phyloP scores from a whole-genome alignment of 2,113 vertebrate genomes.

The Beaufortia kweichowensis region DNA sequence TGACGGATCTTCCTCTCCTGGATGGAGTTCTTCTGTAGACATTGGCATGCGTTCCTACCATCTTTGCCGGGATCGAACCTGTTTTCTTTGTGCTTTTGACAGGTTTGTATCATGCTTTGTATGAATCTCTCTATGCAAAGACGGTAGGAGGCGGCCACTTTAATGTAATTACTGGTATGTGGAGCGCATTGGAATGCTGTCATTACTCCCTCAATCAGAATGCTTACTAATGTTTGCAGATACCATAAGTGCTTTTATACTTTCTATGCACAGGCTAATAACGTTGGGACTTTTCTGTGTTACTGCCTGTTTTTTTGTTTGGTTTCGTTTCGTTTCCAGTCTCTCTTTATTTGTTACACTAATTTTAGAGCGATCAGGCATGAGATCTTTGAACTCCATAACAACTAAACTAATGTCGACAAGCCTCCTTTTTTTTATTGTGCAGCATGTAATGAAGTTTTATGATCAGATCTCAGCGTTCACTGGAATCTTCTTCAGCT shows the following conservation, averaged over 20 bases:
- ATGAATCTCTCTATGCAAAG: slow-evolving; percentile 60
- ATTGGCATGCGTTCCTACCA: slow-evolving; percentile 1
- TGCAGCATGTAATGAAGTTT: not conserved
- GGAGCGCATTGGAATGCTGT: slow-evolving; percentile 58
- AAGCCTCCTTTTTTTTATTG: slow-evolving; percentile 6
- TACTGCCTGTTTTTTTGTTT: slow-evolving; percentile 75
- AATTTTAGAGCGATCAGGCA: slow-evolving; percentile 1
- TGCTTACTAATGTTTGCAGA: slow-evolving; percentile 81
- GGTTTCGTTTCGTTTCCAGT: slow-evolving; percentile 48
- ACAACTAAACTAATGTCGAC: not conserved
- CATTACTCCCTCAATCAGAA: slow-evolving; percentile 72
- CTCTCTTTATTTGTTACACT: slow-evolving; percentile 45
- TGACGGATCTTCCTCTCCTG: not conserved
- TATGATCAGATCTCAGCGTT: not conserved
- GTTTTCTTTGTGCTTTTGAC: slow-evolving; percentile 58
- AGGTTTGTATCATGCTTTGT: slow-evolving; percentile 60
- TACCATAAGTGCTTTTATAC: slow-evolving; percentile 99
- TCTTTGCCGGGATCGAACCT: slow-evolving; percentile 1
- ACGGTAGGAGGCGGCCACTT: slow-evolving; percentile 56
- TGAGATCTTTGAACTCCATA: slow-evolving; percentile 15
- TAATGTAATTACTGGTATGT: too few species aligned
- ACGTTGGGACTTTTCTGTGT: slow-evolving; percentile 93
- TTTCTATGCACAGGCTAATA: slow-evolving; percentile 93
- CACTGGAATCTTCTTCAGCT: slow-evolving; percentile 52
- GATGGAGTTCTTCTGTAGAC: too few species aligned